phyloP scores from a whole-genome alignment of 2,888 invertebrate genomes.

The Conistra vaccinii region DNA sequence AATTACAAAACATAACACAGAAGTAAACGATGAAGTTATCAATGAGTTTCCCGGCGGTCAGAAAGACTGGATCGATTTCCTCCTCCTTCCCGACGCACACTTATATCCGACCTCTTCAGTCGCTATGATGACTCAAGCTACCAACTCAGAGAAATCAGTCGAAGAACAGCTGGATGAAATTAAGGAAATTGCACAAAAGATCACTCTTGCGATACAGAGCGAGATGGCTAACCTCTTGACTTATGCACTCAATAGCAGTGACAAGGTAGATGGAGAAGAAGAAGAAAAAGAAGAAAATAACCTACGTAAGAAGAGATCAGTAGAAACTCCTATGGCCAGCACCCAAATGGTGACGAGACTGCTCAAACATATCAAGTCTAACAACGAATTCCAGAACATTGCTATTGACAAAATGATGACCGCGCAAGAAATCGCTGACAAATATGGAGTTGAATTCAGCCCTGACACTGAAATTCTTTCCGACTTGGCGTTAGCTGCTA shows the following conservation, averaged over 20 bases:
- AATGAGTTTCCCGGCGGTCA: slow-evolving; percentile 71
- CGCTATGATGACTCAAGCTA: slow-evolving; percentile 80
- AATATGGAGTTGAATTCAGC: slow-evolving; percentile 84
- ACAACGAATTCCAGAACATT: slow-evolving; percentile 87
- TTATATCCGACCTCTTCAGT: slow-evolving; percentile 78
- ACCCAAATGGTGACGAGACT: slow-evolving; percentile 82
- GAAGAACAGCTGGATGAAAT: slow-evolving; percentile 86
- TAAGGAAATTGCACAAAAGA: slow-evolving; percentile 81
- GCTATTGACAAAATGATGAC: slow-evolving; percentile 89
- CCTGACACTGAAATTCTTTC: slow-evolving; percentile 85
- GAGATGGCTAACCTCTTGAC: slow-evolving; percentile 82
- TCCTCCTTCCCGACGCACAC: slow-evolving; percentile 70
- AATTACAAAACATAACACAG: slow-evolving; percentile 62
- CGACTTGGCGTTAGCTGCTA: slow-evolving; percentile 82
- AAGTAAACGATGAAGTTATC: slow-evolving; percentile 64
- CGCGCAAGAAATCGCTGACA: slow-evolving; percentile 87
- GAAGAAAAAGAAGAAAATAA: slow-evolving; percentile 70
- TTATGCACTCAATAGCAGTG: slow-evolving; percentile 74
- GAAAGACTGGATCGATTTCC: slow-evolving; percentile 80
- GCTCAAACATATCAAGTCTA: slow-evolving; percentile 85
- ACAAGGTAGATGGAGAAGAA: slow-evolving; percentile 72
- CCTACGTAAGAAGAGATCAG: slow-evolving; percentile 79
- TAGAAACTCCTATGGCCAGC: slow-evolving; percentile 84
- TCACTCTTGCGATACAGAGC: slow-evolving; percentile 78
- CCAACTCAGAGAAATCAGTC: slow-evolving; percentile 77